These are phyloP conservation scores for Lasioglossum malachurum DNA, from an alignment of 2,888 invertebrate genomes.

Conservation along the genomic window DNA sequence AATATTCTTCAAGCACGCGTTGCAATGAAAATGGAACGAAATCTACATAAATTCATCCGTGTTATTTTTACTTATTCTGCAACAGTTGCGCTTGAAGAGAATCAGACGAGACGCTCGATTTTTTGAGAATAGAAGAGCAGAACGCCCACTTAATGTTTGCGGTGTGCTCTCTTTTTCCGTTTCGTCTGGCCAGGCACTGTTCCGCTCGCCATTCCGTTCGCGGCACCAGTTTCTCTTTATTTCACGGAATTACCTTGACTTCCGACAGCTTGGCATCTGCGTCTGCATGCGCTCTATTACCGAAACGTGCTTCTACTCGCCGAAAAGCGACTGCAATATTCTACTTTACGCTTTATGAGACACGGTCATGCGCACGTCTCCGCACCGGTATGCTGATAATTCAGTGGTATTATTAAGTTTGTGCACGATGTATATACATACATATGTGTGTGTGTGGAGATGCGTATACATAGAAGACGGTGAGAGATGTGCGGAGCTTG, in stretches of 20 bases:
- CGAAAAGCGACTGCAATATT: conserved; percentile 31
- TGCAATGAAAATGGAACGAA: too few species aligned
- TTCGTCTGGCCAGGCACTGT: not conserved
- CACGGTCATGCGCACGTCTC: conserved; percentile 21
- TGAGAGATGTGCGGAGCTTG: not conserved
- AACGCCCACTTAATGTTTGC: conserved; percentile 10
- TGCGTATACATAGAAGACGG: too few species aligned
- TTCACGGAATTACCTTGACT: conserved; percentile 40
- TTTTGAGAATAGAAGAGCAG: not conserved
- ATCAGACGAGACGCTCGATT: not conserved
- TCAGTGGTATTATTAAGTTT: conserved; percentile 23
- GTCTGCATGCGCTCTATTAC: conserved; percentile 23
- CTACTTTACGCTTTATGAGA: conserved; percentile 41
- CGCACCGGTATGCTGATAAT: conserved; percentile 31
- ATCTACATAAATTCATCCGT: too few species aligned
- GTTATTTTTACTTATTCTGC: not conserved
- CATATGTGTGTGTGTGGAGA: not conserved
- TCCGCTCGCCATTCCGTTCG: not conserved
- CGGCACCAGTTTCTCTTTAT: conserved; percentile 7
- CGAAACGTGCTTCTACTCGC: conserved; percentile 27
- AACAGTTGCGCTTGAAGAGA: not conserved
- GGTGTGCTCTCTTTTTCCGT: conserved; percentile 3
- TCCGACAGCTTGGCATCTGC: conserved; percentile 22
- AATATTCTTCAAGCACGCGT: too few species aligned
- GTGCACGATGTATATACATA: not conserved